Base-by-base conservation (phyloP, 2,888 invertebrate genomes). In the Apoda limacodes region DNA sequence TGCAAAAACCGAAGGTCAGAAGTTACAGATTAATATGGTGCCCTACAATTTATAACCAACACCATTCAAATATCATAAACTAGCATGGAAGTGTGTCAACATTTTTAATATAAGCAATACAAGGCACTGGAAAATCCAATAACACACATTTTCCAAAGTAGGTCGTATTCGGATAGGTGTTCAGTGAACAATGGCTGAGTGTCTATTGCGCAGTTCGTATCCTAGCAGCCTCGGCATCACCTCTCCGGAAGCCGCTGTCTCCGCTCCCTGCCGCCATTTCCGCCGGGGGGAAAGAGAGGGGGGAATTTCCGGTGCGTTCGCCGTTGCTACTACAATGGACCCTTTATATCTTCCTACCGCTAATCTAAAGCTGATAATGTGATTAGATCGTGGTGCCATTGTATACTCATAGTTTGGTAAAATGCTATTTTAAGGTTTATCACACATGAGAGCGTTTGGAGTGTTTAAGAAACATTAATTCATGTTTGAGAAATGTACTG, bases 231-330 rank as follows among this genome's bases (percentile, higher is more conserved):
- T 54, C 46, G 45, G 55, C 52, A 60, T 61, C 66, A 65, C 71
- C 67, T 68, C 57, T 39, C 67, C 72, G 74, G 74, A 75, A 53
- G 63, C 56, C 55, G 56, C 65, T 67, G 76, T 74, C 74, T 74
- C 75, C 68, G 72, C 58, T 62, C 63, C 58, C 61, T 64, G 64
- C 76, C 72, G 60, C 71, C 61, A 64, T 62, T 67, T 75, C 74
- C 75, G 62, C 41, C 50, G 48, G 47, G 42, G 38, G 45, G 40
- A 46, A 45, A 41, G 40, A 42, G 43, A 34, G 45, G 50, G 42
- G 46, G 40, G 46, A 37, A 46, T 48, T 55, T 52, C 52, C 55
- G n/a, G n/a, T n/a, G n/a, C n/a, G 51, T 46, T 46, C 42, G 56
- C 51, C 49, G 57, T 48, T 50, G 50, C 48, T 46, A 56, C 60